These are phyloP conservation scores for Panthera leo DNA, from an alignment of 2,113 vertebrate genomes.

Conservation along the genomic window DNA sequence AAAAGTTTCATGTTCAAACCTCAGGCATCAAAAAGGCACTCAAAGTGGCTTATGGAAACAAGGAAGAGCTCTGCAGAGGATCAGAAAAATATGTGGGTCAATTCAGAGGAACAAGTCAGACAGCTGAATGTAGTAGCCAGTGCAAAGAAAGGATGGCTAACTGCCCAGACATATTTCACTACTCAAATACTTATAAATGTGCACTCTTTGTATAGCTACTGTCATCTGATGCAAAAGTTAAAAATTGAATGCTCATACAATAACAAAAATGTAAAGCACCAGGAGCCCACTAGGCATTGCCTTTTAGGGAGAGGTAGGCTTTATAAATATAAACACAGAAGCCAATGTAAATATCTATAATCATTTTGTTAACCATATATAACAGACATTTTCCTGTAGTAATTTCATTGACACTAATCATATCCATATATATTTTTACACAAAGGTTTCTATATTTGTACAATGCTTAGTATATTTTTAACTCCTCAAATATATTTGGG, in stretches of 20 bases:
- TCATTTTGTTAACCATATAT: conserved; percentile 41
- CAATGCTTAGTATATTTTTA: conserved; percentile 57
- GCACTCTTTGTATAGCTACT: background rate
- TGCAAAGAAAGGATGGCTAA: background rate
- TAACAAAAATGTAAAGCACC: conserved; percentile 31
- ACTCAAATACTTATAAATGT: conserved; percentile 31
- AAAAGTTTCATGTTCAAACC: conserved; percentile 26
- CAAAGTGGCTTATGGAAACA: conserved; percentile 26
- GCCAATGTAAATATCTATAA: conserved; percentile 21
- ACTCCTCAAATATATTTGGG: conserved; percentile 40
- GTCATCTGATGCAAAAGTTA: conserved; percentile 43
- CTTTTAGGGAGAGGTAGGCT: background rate
- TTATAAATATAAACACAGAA: conserved; percentile 57
- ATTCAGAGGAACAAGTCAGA: conserved; percentile 27
- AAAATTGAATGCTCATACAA: conserved; percentile 36
- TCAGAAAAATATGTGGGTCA: background rate
- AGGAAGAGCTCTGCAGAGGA: conserved; percentile 24
- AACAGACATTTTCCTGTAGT: conserved; percentile 1
- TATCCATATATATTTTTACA: conserved; percentile 46
- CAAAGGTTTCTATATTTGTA: conserved; percentile 48
- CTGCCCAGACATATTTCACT: background rate
- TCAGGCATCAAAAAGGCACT: conserved; percentile 27
- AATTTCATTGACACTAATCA: conserved; percentile 56
- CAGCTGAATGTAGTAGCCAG: background rate
- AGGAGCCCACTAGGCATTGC: background rate